Conservation (phyloP, 2,888 invertebrate species). For the Leistus spinibarbis region DNA sequence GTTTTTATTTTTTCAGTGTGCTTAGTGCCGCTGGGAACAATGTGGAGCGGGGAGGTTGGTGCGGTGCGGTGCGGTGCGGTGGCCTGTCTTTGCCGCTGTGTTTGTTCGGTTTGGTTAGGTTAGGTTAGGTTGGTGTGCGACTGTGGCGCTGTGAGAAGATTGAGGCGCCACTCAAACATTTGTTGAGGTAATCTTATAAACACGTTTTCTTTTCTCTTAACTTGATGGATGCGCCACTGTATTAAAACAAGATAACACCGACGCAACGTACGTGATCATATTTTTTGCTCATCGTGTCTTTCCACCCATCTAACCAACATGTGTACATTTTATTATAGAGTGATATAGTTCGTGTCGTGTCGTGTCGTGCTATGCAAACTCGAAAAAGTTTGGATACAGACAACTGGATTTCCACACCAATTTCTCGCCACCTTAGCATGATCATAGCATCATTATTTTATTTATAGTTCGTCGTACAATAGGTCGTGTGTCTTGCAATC, state of each 20-base stretch:
- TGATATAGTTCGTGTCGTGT: no score
- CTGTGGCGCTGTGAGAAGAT: constrained; percentile 16
- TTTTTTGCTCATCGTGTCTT: not conserved
- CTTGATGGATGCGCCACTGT: constrained; percentile 12
- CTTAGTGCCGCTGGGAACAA: constrained; percentile 10
- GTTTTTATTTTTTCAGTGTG: not conserved
- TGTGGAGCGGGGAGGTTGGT: not conserved
- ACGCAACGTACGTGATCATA: not conserved
- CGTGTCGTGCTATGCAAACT: no score
- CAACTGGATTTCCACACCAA: no score
- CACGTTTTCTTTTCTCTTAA: constrained; percentile 24
- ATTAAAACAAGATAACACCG: not conserved
- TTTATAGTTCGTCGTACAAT: no score
- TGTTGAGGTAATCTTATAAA: constrained; percentile 33
- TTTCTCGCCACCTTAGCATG: no score
- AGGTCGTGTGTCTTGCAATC: no score
- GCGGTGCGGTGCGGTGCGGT: not conserved
- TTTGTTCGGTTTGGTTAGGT: no score
- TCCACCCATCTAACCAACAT: not conserved
- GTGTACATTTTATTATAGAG: not conserved
- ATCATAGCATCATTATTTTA: no score
- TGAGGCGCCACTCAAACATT: constrained; percentile 26
- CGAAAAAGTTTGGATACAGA: no score
- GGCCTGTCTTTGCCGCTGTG: no score
- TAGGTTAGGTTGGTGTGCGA: not conserved